phyloP scores from a whole-genome alignment of 2,113 vertebrate species.

The Periophthalmus modestus region DNA sequence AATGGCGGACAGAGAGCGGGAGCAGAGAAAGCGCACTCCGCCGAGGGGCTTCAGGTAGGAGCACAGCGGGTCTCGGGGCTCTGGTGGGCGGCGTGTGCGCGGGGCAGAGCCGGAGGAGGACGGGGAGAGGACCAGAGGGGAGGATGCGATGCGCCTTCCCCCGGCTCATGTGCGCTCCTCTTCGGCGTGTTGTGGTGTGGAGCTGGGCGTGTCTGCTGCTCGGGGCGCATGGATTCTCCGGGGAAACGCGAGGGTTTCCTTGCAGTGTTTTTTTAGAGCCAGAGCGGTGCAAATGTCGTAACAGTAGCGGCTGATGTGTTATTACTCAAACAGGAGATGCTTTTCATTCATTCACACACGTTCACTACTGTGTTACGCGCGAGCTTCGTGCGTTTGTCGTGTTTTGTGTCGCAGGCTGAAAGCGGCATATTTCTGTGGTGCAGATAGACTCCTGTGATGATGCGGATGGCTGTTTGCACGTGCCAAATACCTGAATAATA shows the following conservation, averaged over 20 bases:
- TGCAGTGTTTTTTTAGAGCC: neutral
- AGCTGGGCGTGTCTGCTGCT: neutral
- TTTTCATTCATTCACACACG: neutral
- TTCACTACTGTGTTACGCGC: too few species aligned
- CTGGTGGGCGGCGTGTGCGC: neutral
- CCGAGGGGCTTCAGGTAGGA: conserved; percentile 8
- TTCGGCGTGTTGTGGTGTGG: neutral
- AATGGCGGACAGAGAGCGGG: conserved; percentile 12
- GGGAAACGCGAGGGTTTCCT: neutral
- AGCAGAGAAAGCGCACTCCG: conserved; percentile 7
- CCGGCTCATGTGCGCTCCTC: neutral
- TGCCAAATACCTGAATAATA: too few species aligned
- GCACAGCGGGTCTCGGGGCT: neutral
- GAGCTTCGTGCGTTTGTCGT: too few species aligned
- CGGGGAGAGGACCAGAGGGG: neutral
- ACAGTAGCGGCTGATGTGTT: too few species aligned
- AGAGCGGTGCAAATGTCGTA: too few species aligned
- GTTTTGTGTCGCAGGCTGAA: too few species aligned
- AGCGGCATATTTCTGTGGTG: too few species aligned
- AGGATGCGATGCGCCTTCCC: neutral
- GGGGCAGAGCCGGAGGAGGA: neutral
- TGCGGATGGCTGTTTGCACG: too few species aligned
- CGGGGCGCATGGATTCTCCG: neutral
- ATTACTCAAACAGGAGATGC: neutral
- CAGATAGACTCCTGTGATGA: too few species aligned